Base-by-base conservation (phyloP, 2,797 vertebrate genomes). In the Chloroceryle inda region DNA sequence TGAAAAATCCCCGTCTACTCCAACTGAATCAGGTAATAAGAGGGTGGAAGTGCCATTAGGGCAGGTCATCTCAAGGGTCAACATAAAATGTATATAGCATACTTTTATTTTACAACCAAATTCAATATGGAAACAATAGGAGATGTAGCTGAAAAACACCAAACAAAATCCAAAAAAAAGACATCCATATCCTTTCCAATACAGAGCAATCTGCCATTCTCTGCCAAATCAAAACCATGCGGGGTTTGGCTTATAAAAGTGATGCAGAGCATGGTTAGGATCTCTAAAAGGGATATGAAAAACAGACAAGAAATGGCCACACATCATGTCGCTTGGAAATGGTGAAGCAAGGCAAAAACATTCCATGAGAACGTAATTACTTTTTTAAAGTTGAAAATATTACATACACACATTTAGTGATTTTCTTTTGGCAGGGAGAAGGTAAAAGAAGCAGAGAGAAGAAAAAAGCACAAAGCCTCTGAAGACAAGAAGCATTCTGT, bases 181-280 rank as follows among this genome's bases (percentile, higher is more conserved):
- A 58, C 31, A 63, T 74, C 53, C 47, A 23, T 37, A 52, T 81
- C 81, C 24, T 87, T 91, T 92, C 27, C 79, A 33, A 8, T 73
- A 20, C 10, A 38, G 42, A 79, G 75, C 69, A 84, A 58, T 72
- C 53, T 92, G n/a, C 81, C 78, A 56, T 91, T 74, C 78, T 91
- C 67, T 79, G 75, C 56, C 78, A 92, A 94, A 94, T 91, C 44
- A 71, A 94, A 91, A 80, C 84, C 94, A 56, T 37, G 72, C 91
- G 87, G 13, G 4, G 69, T 89, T 73, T 71, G 59, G 44, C 89
- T 87, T 82, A 66, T 92, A 89, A 91, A 94, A 85, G 85, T 40
- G 72, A 58, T 91, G 86, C 59, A 89, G 63, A 87, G 71, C 33
- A 63, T 38, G 21, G 69, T 80, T 64, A 78, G 53, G 26, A 80